Conservation (phyloP, 2,888 invertebrate genomes). For the Eustalomyia histrio region DNA sequence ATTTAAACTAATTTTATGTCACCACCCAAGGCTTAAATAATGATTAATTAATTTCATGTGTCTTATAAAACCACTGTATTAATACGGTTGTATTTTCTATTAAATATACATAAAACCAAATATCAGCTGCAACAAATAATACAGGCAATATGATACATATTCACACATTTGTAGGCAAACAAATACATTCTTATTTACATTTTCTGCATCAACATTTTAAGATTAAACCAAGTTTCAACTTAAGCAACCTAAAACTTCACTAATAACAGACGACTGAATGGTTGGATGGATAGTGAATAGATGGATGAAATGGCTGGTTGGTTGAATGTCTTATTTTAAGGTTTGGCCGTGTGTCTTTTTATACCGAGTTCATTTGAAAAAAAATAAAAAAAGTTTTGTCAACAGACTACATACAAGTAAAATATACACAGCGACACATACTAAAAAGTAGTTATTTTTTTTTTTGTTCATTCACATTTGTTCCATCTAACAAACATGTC, state of each 20-base stretch:
- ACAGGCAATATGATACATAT: conserved; percentile 12
- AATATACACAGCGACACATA: background rate
- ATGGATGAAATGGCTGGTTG: conserved; percentile 36
- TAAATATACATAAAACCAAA: conserved; percentile 11
- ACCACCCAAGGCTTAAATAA: too few species aligned
- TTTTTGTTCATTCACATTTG: conserved; percentile 55
- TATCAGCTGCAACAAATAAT: conserved; percentile 49
- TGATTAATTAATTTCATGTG: background rate
- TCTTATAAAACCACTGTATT: conserved; percentile 2
- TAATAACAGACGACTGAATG: conserved; percentile 45
- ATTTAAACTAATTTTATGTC: too few species aligned
- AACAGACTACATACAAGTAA: conserved; percentile 23
- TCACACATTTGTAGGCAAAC: conserved; percentile 9
- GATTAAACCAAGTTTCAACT: conserved; percentile 29
- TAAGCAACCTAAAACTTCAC: conserved; percentile 36
- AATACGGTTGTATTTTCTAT: background rate
- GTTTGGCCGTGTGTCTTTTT: conserved; percentile 27
- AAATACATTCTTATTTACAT: conserved; percentile 19
- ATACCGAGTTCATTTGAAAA: conserved; percentile 39
- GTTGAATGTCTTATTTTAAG: conserved; percentile 48
- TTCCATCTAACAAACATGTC: conserved; percentile 50
- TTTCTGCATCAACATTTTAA: conserved; percentile 17
- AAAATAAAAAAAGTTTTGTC: conserved; percentile 43
- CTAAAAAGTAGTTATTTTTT: conserved; percentile 10
- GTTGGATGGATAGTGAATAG: conserved; percentile 23